Base-by-base conservation (phyloP, 1,140 invertebrate species). In the Drosophila rufa region DNA sequence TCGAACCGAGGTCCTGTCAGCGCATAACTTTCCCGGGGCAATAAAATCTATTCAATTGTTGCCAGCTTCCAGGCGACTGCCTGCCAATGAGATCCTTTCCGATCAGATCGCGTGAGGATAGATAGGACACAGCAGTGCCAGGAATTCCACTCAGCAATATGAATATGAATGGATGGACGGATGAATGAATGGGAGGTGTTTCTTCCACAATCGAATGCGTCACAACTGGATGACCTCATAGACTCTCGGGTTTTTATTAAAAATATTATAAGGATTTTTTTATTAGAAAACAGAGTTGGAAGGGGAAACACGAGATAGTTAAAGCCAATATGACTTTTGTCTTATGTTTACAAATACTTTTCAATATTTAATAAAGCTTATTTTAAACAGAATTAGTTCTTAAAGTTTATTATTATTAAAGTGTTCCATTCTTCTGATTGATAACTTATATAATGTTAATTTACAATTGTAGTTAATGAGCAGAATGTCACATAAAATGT, bases 31-130 rank as follows among this genome's bases (percentile, higher is more conserved):
- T 71, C 42, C 33, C 19, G 56, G 57, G 75, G 61, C 76, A 86
- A 86, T 86, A 82, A 85, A 81, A 85, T 64, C 80, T 75, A 75
- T 86, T 81, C 82, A 86, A 85, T 82, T 79, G 58, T 77, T 79
- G 82, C 68, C 79, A 60, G 67, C 80, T 85, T 85, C 82, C 82
- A 85, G 64, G 27, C 68, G 74, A 85, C 64, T 86, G 75, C 57
- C 51, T 75, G 55, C 36, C 80, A 75, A 77, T 46, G 58, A 64
- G 71, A 46, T 74, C 74, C 27, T 36, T 71, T 77, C 38, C 30
- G 58, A 70, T 84, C 57, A 74, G 73, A 78, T 84, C 67, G 82
- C 68, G 67, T 45, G 47, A 80, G 62, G 47, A 36, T 14, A 51
- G 77, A 73, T 77, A 85, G 79, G 60, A 25, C 53, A 58, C 56